Conservation (phyloP, 2,888 invertebrate genomes). For the Anodontia alba region DNA sequence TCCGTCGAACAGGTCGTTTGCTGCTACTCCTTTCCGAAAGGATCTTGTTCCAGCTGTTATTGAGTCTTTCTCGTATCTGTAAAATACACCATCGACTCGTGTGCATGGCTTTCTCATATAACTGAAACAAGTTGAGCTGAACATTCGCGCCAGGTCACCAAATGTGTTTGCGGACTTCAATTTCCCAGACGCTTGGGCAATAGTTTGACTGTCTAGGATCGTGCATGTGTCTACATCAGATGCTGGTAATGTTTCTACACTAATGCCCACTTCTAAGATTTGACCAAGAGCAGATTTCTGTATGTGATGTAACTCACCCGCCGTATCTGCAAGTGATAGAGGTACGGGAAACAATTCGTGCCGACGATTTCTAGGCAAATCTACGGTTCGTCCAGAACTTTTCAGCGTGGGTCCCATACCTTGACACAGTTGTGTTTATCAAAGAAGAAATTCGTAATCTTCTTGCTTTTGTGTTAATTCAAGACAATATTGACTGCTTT, state of each 20-base stretch:
- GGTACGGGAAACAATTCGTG: conserved; percentile 10
- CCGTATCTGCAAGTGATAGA: neutral
- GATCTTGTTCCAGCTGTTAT: neutral
- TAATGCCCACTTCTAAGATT: neutral
- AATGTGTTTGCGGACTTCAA: neutral
- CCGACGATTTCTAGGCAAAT: neutral
- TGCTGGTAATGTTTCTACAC: conserved; percentile 4
- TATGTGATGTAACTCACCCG: conserved; percentile 3
- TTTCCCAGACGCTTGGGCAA: neutral
- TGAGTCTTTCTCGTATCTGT: neutral
- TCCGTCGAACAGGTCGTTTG: neutral
- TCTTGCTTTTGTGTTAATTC: neutral
- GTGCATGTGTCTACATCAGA: conserved; percentile 1
- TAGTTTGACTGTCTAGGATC: neutral
- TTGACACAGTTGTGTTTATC: neutral
- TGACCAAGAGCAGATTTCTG: neutral
- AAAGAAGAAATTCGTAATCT: neutral
- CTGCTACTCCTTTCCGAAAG: neutral
- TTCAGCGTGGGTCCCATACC: neutral
- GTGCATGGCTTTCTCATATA: neutral
- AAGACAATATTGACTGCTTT: neutral
- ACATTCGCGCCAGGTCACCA: conserved; percentile 5
- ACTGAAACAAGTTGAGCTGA: conserved; percentile 13
- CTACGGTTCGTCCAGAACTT: neutral
- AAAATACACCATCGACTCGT: neutral